Percentiles rank a stretch among this genome's conserved stretches.
Evolutionary conservation across 2,113 vertebrate genomes (phyloP).

Genomic region (Oryctolagus cuniculus): mOryCun1.1 NC_091437.1:24415501-24416000

Average conservation of each 20-base stretch:
- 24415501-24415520: background rate
- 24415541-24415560: background rate
- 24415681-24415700: background rate
- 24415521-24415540: background rate
- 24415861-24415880: too few species aligned
- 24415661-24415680: background rate
- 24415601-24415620: slow-evolving; percentile 4
- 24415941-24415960: too few species aligned
- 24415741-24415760: background rate
- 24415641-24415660: background rate
- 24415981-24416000: too few species aligned
- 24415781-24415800: too few species aligned
- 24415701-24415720: background rate
- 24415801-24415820: too few species aligned
- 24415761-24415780: background rate
- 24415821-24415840: too few species aligned
- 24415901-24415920: too few species aligned
- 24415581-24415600: background rate
- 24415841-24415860: too few species aligned
- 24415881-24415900: too few species aligned
- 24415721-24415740: background rate
- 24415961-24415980: too few species aligned
- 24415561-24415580: background rate
- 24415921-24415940: too few species aligned
- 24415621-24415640: background rate